Conservation (phyloP, 2,888 invertebrate genomes). For the Xestia sexstrigata region DNA sequence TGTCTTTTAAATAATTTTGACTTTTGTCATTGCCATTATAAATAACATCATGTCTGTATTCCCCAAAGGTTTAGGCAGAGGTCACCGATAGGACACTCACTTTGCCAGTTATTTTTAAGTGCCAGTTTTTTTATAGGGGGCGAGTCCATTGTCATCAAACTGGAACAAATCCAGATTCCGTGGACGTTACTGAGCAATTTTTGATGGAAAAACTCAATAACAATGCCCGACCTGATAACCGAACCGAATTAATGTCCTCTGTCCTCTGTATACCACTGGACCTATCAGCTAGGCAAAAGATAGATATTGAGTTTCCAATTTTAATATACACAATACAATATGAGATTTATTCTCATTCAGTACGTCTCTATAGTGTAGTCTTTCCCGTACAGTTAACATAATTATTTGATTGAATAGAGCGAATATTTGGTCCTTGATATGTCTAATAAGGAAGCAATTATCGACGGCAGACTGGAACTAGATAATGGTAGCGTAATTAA, state of each 20-base stretch:
- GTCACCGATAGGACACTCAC: neutral
- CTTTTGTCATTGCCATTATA: neutral
- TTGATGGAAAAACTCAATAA: too few species aligned
- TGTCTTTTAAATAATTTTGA: neutral
- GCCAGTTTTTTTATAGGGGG: too few species aligned
- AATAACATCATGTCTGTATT: neutral
- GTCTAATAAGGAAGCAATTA: conserved; percentile 7
- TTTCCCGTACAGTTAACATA: conserved; percentile 5
- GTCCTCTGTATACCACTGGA: neutral
- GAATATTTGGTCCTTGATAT: conserved; percentile 10
- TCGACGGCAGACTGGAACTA: neutral
- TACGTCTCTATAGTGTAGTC: neutral
- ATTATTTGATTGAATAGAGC: conserved; percentile 19
- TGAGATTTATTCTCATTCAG: neutral
- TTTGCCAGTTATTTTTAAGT: too few species aligned
- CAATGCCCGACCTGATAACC: too few species aligned
- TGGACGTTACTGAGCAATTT: too few species aligned
- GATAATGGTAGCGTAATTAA: conserved; percentile 1
- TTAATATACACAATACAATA: too few species aligned
- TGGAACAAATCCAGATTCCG: too few species aligned
- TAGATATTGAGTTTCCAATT: neutral
- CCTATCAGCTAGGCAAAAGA: neutral
- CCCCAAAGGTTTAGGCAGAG: neutral
- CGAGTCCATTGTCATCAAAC: too few species aligned
- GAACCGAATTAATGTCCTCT: too few species aligned